Base-by-base conservation (phyloP, 2,797 vertebrate species). In the Danionella dracula region DNA sequence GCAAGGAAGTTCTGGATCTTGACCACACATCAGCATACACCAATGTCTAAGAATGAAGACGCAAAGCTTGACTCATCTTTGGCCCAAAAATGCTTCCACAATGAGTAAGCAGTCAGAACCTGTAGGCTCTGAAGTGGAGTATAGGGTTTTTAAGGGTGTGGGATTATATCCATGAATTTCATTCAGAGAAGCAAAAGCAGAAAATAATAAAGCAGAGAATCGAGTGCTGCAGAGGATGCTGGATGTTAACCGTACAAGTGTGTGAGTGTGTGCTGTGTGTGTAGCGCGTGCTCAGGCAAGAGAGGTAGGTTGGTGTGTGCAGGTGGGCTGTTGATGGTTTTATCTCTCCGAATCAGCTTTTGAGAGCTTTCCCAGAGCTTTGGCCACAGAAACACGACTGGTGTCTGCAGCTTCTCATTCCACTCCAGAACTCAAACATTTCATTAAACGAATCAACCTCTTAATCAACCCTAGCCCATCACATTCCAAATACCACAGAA, bases 301-400 rank as follows among this genome's bases (percentile, higher is more conserved):
- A 66, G 64, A 34, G 57, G 46, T 23, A 46, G 61, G 61, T 70
- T 66, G 56, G 49, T 40, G 50, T 12, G 64, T 73, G 77, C 83
- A 87, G 85, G 83, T 82, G 83, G 78, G 84, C 69, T 81, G 85
- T 74, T 84, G 84, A 86, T 71, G 73, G 81, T 81, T 85, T 86
- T 80, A 85, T 84, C 70, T 78, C 65, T 65, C 44, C 16, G 60
- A 68, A 76, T 76, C 72, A 57, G 67, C 55, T 61, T 44, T 41
- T 48, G 58, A 58, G 44, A 71, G 60, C 54, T 54, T 75, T 73
- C 67, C 50, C 65, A 61, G 53, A 59, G 67, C 61, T 38, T 49
- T 66, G 64, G 64, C 66, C 41, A 61, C 55, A 66, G 50, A 57
- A 54, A 61, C 37, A 42, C 17, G 21, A 31, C 49, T 55, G 51